These are phyloP conservation scores for Scelioninae gen. 2 DNA, from an alignment of 2,888 invertebrate genomes.

Conservation along the genomic window DNA sequence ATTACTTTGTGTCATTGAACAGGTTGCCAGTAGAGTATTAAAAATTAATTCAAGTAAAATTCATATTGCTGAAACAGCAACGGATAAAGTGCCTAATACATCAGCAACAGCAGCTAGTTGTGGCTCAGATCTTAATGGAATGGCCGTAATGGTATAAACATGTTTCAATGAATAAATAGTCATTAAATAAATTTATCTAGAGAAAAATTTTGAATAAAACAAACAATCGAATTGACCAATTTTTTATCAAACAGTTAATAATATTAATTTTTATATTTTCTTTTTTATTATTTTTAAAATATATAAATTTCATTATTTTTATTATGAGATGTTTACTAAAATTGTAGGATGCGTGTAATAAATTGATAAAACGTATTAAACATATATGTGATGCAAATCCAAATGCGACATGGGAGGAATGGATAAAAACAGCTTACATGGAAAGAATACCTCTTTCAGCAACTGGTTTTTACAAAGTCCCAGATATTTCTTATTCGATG, in stretches of 20 bases:
- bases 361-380: conserved; percentile 83
- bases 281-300: too few species aligned
- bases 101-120: conserved; percentile 92
- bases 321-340: too few species aligned
- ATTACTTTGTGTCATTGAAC: conserved; percentile 35
- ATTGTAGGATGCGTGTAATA: conserved; percentile 84
- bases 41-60: conserved; percentile 84
- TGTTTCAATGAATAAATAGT: too few species aligned
- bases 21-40: conserved; percentile 85
- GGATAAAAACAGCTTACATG: conserved; percentile 86
- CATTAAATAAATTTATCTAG: too few species aligned
- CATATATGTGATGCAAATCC: conserved; percentile 87
- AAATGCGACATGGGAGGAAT: conserved; percentile 88
- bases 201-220: too few species aligned
- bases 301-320: too few species aligned
- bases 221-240: too few species aligned
- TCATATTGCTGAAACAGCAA: conserved; percentile 88
- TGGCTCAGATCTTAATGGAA: conserved; percentile 93
- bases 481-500: conserved; percentile 84
- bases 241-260: too few species aligned
- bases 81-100: conserved; percentile 94
- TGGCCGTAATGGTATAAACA: conserved; percentile 84
- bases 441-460: conserved; percentile 88
- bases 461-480: conserved; percentile 88
- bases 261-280: too few species aligned